Evolutionary conservation across 2,888 invertebrate species (phyloP), one percentile per base, ranked within the genome.

Genomic region (Melieria crassipennis): DNA sequence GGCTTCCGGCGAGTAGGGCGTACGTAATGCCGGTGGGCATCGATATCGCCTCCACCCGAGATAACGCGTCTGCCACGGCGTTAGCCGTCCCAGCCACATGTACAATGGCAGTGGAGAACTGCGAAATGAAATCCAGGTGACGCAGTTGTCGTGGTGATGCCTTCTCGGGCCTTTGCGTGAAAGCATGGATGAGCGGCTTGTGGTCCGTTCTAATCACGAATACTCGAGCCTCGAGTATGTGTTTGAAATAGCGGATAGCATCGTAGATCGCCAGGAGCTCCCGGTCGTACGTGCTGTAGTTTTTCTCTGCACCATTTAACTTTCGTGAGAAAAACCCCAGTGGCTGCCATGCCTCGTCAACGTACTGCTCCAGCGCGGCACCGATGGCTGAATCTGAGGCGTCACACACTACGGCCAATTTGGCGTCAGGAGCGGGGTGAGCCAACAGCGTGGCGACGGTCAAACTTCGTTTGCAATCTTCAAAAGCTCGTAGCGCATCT

Each of bases 241-340:
- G 58, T 10, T 30, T 16, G 16, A 58, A 58, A 13, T 16, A 58
- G 30, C 16, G 16, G 1, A 58, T 58, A 43, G 58, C 58, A 42
- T 16, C 58, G 16, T 16, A 58, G 11, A 58, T 9, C 11, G 58
- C 58, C 2, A 58, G 43, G 5, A 58, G 58, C 11, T 58, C 58
- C 7, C 58, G 30, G 10, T 57, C 57, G 13, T 57, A 57, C 1
- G 61, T 71, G n/a, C 72, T n/a, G 57, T 57, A 13, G 7, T 57
- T 57, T 13, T 16, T 57, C 30, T 57, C 57, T 11, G 61, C 47
- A 16, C 46, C 13, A 61, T 45, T 45, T 6, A 74, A 66, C 85
- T 87, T 2, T 84, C 82, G 77, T 0, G 84, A 84, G 69, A 82
- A 86, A 66, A 76, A 73, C 30, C 46, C 43, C 70, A 75, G 52